A percentile compares a stretch with the other conserved stretches of the same genome.
phyloP scores from a whole-genome alignment of 2,113 vertebrate genomes.

The Apistogramma diplotaenia region DNA sequence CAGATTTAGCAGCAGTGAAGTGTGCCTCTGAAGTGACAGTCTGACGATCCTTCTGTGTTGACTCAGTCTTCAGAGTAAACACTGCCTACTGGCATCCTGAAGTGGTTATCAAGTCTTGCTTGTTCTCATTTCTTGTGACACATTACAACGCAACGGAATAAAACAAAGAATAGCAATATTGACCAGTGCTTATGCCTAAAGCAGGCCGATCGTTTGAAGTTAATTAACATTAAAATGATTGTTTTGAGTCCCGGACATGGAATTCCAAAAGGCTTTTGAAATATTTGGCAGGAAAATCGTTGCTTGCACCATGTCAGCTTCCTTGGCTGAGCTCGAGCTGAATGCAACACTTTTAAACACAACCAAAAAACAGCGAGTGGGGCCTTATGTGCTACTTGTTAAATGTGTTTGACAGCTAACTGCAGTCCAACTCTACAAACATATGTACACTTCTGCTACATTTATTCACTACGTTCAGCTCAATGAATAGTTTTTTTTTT shows the following conservation, averaged over 20 bases:
- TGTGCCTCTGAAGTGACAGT: conserved; percentile 16
- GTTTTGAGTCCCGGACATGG: neutral
- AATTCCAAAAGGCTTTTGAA: conserved; percentile 19
- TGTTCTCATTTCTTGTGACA: neutral
- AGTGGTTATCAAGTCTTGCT: conserved; percentile 1
- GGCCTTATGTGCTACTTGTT: neutral
- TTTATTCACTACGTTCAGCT: conserved; percentile 19
- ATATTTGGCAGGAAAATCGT: neutral
- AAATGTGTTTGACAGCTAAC: neutral
- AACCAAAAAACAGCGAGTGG: neutral
- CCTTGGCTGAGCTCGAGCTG: conserved; percentile 15
- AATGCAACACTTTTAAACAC: conserved; percentile 14
- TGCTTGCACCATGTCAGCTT: conserved; percentile 3
- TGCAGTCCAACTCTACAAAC: conserved; percentile 41
- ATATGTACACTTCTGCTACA: conserved; percentile 17
- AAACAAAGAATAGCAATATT: neutral
- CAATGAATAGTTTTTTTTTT: conserved; percentile 3
- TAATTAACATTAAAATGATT: neutral
- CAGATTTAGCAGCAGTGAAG: neutral
- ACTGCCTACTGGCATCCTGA: neutral
- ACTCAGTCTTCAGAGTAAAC: conserved; percentile 16
- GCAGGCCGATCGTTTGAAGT: neutral
- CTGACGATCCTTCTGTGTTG: neutral
- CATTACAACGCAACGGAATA: neutral
- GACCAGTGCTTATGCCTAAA: neutral